Conservation (phyloP, 1,140 invertebrate genomes). For the Littorina saxatilis region DNA sequence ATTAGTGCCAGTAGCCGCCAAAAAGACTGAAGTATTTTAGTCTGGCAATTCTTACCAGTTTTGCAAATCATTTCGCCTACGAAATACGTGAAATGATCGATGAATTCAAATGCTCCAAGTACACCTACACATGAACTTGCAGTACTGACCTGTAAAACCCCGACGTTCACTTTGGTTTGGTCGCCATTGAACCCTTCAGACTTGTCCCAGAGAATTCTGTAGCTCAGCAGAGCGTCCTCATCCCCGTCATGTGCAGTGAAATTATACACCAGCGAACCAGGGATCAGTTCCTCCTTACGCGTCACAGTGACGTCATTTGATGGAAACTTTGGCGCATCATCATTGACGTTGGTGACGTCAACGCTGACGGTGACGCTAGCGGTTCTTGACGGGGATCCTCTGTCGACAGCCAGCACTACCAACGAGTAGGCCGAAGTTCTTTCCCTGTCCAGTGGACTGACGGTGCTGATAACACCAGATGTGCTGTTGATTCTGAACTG, state of each 20-base stretch:
- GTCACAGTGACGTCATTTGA: not conserved
- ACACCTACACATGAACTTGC: not conserved
- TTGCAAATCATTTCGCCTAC: not conserved
- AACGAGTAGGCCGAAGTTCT: constrained; percentile 44
- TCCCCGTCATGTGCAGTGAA: constrained; percentile 39
- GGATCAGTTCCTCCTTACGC: not conserved
- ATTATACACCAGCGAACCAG: not conserved
- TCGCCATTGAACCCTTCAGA: constrained; percentile 25
- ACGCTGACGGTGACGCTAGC: constrained; percentile 47
- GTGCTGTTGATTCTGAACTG: constrained; percentile 57
- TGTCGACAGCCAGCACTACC: constrained; percentile 56
- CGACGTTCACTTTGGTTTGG: not conserved
- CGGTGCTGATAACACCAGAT: constrained; percentile 54
- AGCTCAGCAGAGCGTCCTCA: constrained; percentile 18
- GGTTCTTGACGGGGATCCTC: constrained; percentile 47
- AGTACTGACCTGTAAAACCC: not conserved
- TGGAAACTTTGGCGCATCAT: constrained; percentile 52
- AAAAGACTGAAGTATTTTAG: not conserved
- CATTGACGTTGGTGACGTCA: constrained; percentile 56
- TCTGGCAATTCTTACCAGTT: not conserved
- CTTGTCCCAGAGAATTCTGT: constrained; percentile 36
- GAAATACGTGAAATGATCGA: not conserved
- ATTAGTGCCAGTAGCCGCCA: not conserved
- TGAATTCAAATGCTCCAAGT: not conserved
- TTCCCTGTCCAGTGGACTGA: constrained; percentile 56